Evolutionary conservation across 2,113 vertebrate genomes (phyloP).

Genomic region (Larimichthys polyactis): DNA sequence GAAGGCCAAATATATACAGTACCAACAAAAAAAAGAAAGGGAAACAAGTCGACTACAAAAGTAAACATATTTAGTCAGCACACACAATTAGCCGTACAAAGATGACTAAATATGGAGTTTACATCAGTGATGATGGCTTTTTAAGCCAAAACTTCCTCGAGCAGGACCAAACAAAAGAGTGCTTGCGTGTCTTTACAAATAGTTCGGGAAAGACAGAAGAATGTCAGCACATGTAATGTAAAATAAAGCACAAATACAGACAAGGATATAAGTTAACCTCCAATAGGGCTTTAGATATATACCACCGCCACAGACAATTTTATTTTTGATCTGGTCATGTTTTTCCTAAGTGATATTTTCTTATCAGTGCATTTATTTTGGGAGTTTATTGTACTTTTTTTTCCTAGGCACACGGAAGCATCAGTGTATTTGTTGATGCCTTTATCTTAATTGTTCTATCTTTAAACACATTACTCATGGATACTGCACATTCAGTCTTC

Average conservation of each 20-base stretch:
- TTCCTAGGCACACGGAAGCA: neutral
- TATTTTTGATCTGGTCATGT: neutral
- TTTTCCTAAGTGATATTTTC: neutral
- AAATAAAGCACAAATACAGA: neutral
- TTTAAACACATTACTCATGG: neutral
- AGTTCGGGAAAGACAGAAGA: neutral
- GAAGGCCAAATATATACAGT: neutral
- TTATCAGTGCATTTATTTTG: neutral
- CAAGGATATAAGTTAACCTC: too few relatives aligned
- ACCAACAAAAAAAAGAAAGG: neutral
- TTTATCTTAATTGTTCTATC: neutral
- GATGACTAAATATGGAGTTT: neutral
- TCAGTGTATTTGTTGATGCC: neutral
- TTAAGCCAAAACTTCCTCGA: neutral
- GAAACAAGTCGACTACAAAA: neutral
- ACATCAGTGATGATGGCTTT: neutral
- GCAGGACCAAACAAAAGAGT: neutral
- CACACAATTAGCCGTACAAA: neutral
- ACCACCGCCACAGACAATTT: neutral
- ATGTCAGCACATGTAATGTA: neutral
- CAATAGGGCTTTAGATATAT: neutral
- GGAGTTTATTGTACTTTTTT: neutral
- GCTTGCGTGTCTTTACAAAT: neutral
- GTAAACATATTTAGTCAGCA: conserved; percentile 6
- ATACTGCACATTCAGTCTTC: conserved; percentile 6